Evolutionary conservation across 2,113 vertebrate species (phyloP), one percentile per base, ranked within the genome.

Genomic region (Eupsittula cactorum): DNA sequence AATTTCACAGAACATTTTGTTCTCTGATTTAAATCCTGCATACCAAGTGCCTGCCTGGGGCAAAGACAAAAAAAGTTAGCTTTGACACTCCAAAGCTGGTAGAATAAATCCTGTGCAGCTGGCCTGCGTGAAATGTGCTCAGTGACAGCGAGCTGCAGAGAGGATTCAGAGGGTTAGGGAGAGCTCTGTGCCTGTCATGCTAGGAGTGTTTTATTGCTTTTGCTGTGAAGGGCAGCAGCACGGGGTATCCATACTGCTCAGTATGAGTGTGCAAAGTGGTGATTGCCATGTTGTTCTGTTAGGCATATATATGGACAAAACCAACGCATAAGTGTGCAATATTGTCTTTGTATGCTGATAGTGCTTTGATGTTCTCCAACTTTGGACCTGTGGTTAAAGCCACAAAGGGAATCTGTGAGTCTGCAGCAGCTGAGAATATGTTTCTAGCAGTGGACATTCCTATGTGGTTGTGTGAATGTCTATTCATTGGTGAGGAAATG

Each of bases 101-200:
- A 83, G 90, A 90, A 78, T 95, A 96, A 96, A 92, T 96, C 93
- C 90, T 16, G 29, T 93, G 92, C 96, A 96, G 95, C 95, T 97
- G 95, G 95, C 89, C 83, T 96, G 93, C 15, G 1, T 94, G 90
- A 96, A 95, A 92, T 88, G 82, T 84, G 86, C 68, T 71, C 71
- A 63, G 80, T 90, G 94, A 91, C 95, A 91, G 89, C 73, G 50
- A 88, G 82, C 29, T 0, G 4, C 83, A 79, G 88, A 2, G 6
- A 73, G 93, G 90, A 78, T 93, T 94, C 64, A 11, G 76, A 52
- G 87, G 78, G 80, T 91, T 82, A 82, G 93, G 80, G 60, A 71
- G 76, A 86, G 55, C 76, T 94, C 88, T 86, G 80, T 82, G 90
- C 78, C 78, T 95, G 74, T 93, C 86, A 80, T 63, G 71, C 50